Conservation (phyloP, 2,113 vertebrate species). For the Mellivora capensis region DNA sequence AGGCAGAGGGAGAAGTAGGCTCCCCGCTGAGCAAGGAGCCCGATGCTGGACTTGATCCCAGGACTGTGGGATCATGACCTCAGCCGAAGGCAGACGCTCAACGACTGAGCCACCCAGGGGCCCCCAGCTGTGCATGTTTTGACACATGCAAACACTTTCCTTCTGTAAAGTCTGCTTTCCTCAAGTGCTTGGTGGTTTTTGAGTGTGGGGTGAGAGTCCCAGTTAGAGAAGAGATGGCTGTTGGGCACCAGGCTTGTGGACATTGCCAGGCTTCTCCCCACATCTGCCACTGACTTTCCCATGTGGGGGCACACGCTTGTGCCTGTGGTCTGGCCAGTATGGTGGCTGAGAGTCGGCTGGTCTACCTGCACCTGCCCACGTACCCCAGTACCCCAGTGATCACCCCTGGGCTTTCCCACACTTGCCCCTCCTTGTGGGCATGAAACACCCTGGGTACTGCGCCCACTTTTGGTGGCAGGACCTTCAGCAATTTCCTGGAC, state of each 20-base stretch:
- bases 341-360: background rate
- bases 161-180: background rate
- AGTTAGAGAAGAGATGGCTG: background rate
- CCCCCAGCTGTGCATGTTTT: background rate
- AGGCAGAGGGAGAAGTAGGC: background rate
- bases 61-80: background rate
- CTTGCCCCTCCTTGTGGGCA: background rate
- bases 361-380: background rate
- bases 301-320: background rate
- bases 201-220: background rate
- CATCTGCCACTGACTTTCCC: background rate
- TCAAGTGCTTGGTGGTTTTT: background rate
- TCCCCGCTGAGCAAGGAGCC: background rate
- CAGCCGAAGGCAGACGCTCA: background rate
- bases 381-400: background rate
- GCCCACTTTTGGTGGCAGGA: no score
- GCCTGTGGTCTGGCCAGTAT: background rate
- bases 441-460: background rate
- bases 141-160: background rate
- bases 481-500: background rate
- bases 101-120: background rate
- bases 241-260: background rate
- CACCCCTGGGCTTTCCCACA: background rate
- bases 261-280: background rate
- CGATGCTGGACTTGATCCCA: background rate